Evolutionary conservation across 2,888 invertebrate genomes (phyloP).

Genomic region (Apotomis capreana): DNA sequence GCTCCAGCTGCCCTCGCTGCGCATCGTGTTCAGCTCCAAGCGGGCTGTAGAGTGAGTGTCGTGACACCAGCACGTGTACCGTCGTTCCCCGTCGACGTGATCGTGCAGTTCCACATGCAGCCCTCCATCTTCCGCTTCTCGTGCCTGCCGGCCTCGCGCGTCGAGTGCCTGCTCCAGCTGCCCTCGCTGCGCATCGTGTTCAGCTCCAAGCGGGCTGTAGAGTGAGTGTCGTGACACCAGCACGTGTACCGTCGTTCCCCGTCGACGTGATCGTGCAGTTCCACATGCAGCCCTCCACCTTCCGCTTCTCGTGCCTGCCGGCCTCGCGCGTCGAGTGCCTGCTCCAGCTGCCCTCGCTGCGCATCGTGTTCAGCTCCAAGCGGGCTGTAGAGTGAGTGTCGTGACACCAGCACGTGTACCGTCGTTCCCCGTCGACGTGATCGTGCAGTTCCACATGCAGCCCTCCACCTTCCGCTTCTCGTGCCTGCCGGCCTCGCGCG

Average conservation of each 20-base stretch:
- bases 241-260: constrained; percentile 72
- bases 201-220: constrained; percentile 67
- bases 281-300: constrained; percentile 98
- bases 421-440: constrained; percentile 94
- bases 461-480: constrained; percentile 97
- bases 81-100: too few species aligned
- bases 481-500: constrained; percentile 96
- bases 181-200: too few species aligned
- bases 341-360: constrained; percentile 96
- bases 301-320: constrained; percentile 89
- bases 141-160: constrained; percentile 30
- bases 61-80: too few species aligned
- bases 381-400: constrained; percentile 86
- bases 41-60: constrained; percentile 85
- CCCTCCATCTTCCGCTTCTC: too few species aligned
- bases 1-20: constrained; percentile 96
- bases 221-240: constrained; percentile 71
- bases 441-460: constrained; percentile 99
- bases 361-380: constrained; percentile 98
- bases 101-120: too few species aligned
- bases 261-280: constrained; percentile 99
- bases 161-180: too few species aligned
- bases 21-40: constrained; percentile 98
- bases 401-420: too few species aligned
- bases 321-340: constrained; percentile 98